Evolutionary conservation across 2,113 vertebrate genomes (phyloP).

Genomic region (Chauna torquata): DNA sequence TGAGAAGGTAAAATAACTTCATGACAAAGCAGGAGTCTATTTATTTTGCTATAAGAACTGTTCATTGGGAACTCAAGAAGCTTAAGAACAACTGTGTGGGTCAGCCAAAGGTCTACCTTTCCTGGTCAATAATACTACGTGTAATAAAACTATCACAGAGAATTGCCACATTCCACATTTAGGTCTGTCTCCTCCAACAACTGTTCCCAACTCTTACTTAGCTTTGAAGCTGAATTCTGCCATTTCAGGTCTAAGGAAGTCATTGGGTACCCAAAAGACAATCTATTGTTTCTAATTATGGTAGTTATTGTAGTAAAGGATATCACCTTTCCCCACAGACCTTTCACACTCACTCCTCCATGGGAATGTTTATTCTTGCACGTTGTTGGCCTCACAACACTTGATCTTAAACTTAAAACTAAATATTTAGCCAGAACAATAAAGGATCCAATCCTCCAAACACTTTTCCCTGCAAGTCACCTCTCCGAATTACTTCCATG

Average conservation of each 20-base stretch:
- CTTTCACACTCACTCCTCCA: background rate
- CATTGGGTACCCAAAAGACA: background rate
- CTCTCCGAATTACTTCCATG: background rate
- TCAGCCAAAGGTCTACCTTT: conserved; percentile 67
- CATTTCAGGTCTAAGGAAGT: conserved; percentile 32
- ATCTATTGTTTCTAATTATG: background rate
- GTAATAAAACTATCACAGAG: conserved; percentile 51
- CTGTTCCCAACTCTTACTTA: conserved; percentile 19
- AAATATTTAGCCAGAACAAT: background rate
- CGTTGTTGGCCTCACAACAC: background rate
- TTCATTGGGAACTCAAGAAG: background rate
- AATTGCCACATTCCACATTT: conserved; percentile 42
- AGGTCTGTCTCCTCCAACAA: conserved; percentile 11
- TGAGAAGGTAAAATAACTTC: background rate
- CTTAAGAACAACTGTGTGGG: background rate
- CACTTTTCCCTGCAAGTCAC: background rate
- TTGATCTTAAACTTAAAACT: background rate
- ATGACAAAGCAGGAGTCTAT: conserved; percentile 4
- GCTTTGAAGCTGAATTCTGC: conserved; percentile 48
- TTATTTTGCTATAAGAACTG: background rate
- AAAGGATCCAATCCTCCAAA: background rate
- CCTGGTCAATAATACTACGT: background rate
- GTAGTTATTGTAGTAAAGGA: background rate
- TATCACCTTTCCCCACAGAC: conserved; percentile 52
- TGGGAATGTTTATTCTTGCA: background rate